A percentile compares a stretch with the other conserved stretches of the same genome.
Evolutionary conservation across 2,113 vertebrate genomes (phyloP).

Genomic region (Ptyas mucosa): DNA sequence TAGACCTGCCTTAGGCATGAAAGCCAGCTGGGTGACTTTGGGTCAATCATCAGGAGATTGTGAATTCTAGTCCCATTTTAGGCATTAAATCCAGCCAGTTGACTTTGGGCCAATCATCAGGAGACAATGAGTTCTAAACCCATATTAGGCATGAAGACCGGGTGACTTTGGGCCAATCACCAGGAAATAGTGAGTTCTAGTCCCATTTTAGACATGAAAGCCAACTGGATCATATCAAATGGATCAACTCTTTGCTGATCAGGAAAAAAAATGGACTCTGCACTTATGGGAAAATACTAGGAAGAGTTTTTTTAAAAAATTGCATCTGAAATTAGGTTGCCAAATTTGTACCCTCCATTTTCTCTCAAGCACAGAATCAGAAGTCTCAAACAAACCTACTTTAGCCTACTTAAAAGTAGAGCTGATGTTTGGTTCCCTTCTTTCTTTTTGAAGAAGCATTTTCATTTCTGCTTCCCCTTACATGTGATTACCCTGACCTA

Average conservation of each 20-base stretch:
- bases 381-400: neutral
- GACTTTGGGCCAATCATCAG: too few relatives aligned
- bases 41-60: accelerated
- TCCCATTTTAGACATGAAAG: neutral
- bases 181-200: neutral
- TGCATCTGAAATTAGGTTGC: neutral
- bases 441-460: neutral
- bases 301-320: neutral
- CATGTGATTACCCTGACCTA: neutral
- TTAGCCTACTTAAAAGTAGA: neutral
- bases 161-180: neutral
- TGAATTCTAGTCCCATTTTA: too few relatives aligned
- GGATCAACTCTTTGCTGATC: neutral
- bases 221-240: neutral
- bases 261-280: neutral
- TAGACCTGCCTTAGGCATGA: too few relatives aligned
- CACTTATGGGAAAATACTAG: neutral
- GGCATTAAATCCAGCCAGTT: too few relatives aligned
- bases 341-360: neutral
- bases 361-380: neutral
- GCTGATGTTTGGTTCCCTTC: neutral
- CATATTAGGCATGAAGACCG: too few relatives aligned
- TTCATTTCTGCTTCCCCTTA: neutral
- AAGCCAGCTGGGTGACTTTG: too few relatives aligned
- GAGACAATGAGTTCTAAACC: too few relatives aligned